phyloP scores from a whole-genome alignment of 2,888 invertebrate genomes.

The Ischnus inquisitorius region DNA sequence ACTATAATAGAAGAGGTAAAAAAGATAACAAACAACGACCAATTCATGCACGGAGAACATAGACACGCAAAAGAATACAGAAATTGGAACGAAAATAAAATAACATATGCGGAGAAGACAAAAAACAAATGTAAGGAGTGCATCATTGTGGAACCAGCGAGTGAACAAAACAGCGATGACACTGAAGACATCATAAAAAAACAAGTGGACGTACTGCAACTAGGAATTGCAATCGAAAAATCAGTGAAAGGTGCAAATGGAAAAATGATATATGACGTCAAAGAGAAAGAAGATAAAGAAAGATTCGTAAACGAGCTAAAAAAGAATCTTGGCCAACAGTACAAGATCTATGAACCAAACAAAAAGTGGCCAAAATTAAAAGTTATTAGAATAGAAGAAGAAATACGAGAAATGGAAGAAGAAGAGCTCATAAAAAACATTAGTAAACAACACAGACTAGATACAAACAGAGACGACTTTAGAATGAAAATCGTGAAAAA shows the following conservation, averaged over 20 bases:
- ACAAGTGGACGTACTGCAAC: conserved; percentile 17
- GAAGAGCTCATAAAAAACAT: conserved; percentile 25
- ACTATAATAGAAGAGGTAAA: background rate
- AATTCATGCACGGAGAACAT: background rate
- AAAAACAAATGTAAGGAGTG: conserved; percentile 12
- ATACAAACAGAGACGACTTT: background rate
- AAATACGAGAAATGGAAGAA: conserved; percentile 29
- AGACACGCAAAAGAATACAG: no score
- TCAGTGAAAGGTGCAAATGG: conserved; percentile 5
- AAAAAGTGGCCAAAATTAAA: no score
- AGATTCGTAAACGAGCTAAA: background rate
- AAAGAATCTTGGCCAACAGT: no score
- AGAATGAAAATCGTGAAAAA: no score
- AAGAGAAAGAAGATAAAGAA: conserved; percentile 1
- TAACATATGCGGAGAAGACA: conserved; percentile 21
- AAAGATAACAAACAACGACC: background rate
- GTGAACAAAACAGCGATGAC: conserved; percentile 27
- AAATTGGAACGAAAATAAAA: no score
- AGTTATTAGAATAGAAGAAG: conserved; percentile 40
- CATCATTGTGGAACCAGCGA: conserved; percentile 37
- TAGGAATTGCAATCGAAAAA: conserved; percentile 28
- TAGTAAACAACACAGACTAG: conserved; percentile 11
- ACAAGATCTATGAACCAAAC: no score
- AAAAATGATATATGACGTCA: conserved; percentile 15
- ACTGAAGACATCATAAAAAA: conserved; percentile 27